Evolutionary conservation across 2,797 vertebrate species (phyloP).

Genomic region (Parauchenoglanis ngamensis): DNA sequence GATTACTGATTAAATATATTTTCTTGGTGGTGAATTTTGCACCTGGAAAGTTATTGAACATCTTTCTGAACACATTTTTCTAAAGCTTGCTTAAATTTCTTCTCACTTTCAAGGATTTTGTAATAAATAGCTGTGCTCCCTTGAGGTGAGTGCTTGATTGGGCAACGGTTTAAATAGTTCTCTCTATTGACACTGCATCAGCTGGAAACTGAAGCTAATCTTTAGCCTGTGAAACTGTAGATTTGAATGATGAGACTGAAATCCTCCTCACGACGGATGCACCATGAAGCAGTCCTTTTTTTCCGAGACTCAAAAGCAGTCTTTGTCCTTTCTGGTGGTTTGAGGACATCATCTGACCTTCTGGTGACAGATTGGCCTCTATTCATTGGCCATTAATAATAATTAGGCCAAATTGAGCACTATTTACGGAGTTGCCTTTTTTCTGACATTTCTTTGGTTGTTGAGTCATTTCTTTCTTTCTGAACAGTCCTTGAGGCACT

Average conservation of each 20-base stretch:
- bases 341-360: slow-evolving; percentile 73
- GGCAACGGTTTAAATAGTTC: not conserved
- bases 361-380: slow-evolving; percentile 60
- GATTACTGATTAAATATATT: not conserved
- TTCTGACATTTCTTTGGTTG: not conserved
- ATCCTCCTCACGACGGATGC: not conserved
- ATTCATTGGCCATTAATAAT: slow-evolving; percentile 56
- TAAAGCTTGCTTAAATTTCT: not conserved
- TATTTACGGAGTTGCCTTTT: not conserved
- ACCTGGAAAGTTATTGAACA: not conserved
- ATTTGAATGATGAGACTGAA: slow-evolving; percentile 11
- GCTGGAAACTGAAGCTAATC: slow-evolving; percentile 12
- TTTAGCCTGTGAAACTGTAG: slow-evolving; percentile 3
- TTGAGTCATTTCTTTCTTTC: not conserved
- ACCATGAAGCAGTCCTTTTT: slow-evolving; percentile 32
- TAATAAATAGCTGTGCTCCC: not conserved
- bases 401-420: slow-evolving; percentile 1
- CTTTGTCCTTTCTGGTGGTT: slow-evolving; percentile 67
- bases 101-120: not conserved
- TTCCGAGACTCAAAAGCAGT: slow-evolving; percentile 61
- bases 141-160: not conserved
- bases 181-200: not conserved
- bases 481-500: not conserved
- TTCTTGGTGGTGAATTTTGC: not conserved
- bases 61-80: not conserved